Base-by-base conservation (phyloP, 2,888 invertebrate genomes). In the Nemurella pictetii region DNA sequence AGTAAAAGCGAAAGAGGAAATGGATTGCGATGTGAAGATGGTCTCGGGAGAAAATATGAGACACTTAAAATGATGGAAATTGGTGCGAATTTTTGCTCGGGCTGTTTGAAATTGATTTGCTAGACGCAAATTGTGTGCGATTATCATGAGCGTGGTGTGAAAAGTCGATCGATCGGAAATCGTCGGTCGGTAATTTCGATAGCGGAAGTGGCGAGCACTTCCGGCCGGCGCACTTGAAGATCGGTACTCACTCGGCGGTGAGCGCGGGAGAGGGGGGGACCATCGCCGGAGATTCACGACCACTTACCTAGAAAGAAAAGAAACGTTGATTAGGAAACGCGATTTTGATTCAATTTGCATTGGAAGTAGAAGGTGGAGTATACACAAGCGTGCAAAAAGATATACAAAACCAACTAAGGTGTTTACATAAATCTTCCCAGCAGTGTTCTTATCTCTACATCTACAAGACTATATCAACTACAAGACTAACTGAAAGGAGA, bases 81-180 rank as follows among this genome's bases (percentile, higher is more conserved):
- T 1, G 55, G 55, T 20, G 55, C 2, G 9, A 12, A 55, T 15
- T 55, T 55, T 20, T 55, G 9, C 20, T 55, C 55, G 55, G 55
- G 55, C 55, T 20, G 32, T 55, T 55, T 20, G 55, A 55, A 55
- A 55, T 55, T 55, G 55, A 55, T 55, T 55, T 55, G 15, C 55
- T 55, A 55, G 55, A 20, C 55, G 55, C 55, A 3, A 55, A 55
- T 55, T 55, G 55, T 20, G 32, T 55, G 55, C 55, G 55, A 55
- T 55, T 20, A 55, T 55, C 55, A 20, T 20, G 55, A 55, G 3
- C 55, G 55, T 55, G 55, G 55, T 20, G 55, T 20, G 20, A 5
- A 72, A 82, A 82, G 72, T 82, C 20, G 72, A 36, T 72, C 72
- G 72, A 35, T 26, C 27, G 72, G 9, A 82, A 82, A 82, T 27